Conservation (phyloP, 2,113 vertebrate genomes). For the Eolophus roseicapilla region DNA sequence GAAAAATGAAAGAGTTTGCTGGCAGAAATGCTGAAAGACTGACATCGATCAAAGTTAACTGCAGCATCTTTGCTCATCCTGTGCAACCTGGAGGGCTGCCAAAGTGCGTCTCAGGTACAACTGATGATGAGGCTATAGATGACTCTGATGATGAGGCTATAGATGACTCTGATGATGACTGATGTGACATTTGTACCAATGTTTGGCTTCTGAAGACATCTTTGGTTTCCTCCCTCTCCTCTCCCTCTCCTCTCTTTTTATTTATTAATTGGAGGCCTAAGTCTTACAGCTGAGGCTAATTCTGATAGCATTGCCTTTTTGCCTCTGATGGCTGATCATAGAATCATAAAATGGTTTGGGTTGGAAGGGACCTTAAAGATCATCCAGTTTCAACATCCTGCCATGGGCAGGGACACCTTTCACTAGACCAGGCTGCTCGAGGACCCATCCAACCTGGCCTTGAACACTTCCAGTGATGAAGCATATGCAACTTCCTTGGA, state of each 20-base stretch:
- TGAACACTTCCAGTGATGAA: not conserved
- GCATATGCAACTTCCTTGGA: not conserved
- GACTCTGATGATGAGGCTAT: not conserved
- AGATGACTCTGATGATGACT: slow-evolving; percentile 19
- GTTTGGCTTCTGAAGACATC: not conserved
- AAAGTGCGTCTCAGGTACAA: slow-evolving; percentile 26
- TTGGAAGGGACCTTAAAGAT: not conserved
- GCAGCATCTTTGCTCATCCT: slow-evolving; percentile 2
- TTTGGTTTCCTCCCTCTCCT: not conserved
- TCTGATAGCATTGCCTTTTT: not conserved
- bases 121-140: not conserved
- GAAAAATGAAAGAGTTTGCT: slow-evolving; percentile 49
- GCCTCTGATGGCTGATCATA: not conserved
- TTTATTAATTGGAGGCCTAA: not conserved
- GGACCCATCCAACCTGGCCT: not conserved
- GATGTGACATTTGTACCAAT: not conserved
- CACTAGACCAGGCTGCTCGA: not conserved
- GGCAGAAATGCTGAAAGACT: slow-evolving; percentile 58
- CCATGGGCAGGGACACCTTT: not conserved
- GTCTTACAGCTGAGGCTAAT: not conserved
- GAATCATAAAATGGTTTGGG: not conserved
- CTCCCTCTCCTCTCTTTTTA: not conserved
- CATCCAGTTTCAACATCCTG: not conserved
- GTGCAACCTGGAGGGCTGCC: slow-evolving; percentile 2
- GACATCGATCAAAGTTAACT: slow-evolving; percentile 60